Evolutionary conservation across 2,113 vertebrate genomes (phyloP), one percentile per base, ranked within the genome.

Genomic region (Plotosus lineatus): DNA sequence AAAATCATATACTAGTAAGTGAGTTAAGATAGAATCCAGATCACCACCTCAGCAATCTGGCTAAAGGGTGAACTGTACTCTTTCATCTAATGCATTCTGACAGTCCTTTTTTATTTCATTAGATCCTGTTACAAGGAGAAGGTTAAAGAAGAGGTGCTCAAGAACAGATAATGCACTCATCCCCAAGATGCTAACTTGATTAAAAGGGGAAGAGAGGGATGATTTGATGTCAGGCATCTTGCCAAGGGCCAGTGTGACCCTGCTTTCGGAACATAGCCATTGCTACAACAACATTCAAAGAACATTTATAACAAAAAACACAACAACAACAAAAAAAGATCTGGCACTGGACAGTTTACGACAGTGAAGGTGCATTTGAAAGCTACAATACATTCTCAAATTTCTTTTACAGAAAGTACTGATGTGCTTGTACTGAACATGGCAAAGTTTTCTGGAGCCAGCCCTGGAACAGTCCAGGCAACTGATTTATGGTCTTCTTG

Each of bases 111-210:
- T 75, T 36, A 42, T 38, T 48, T 31, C 40, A 66, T 63, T 76
- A 58, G 72, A 85, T 85, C 46, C 63, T 46, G 40, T 65, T 71
- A 63, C 80, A 65, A 28, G 36, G 77, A 51, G 71, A 31, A 74
- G 40, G 69, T 85, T 85, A 85, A 82, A 38, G 50, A 71, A 26
- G 40, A 61, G 38, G 19, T 58, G 42, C 60, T 75, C 72, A 75
- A 11, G 21, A 80, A 61, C 77, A 14, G 78, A 65, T 77, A 83
- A 83, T 83, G 51, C 50, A 77, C 77, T 83, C 40, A 55, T 77
- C 36, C 42, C 44, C 77, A 51, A 65, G 55, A 40, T 40, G 21
- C 44, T 82, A 56, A 80, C 65, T 36, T 44, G 63, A 73, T 53
- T 83, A 77, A 76, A 19, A 63, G 48, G 77, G 72, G 71, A 26